A percentile compares a stretch with the other conserved stretches of the same genome.
phyloP scores from a whole-genome alignment of 64 coral and sea anemone species.

The Trachythela sp. region DNA sequence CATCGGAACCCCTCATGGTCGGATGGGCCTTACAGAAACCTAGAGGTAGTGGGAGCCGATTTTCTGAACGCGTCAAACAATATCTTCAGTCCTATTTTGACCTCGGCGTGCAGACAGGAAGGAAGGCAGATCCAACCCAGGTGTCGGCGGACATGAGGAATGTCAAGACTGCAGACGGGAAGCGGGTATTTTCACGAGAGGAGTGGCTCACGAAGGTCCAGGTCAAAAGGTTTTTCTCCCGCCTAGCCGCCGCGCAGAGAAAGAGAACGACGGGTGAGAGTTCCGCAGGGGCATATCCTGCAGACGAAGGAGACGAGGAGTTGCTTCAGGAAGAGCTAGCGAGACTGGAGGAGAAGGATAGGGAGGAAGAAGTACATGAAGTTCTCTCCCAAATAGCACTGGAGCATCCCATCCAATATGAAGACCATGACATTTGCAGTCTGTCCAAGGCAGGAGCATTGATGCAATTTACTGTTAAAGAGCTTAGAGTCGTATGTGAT shows the following conservation, averaged over 20 bases:
- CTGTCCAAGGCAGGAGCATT: slow-evolving; percentile 24
- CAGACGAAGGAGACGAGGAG: slow-evolving; percentile 6
- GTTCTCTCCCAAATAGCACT: slow-evolving; percentile 33
- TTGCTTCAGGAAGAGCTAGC: slow-evolving; percentile 3
- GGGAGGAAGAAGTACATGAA: slow-evolving; percentile 30
- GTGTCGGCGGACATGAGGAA: slow-evolving; percentile 44
- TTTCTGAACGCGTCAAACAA: slow-evolving; percentile 2
- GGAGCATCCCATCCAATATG: slow-evolving; percentile 47
- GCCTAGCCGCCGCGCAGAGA: slow-evolving; percentile 41
- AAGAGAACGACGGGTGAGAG: no score
- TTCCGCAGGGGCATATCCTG: slow-evolving; percentile 5
- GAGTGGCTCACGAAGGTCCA: slow-evolving; percentile 53
- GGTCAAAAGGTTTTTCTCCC: slow-evolving; percentile 50
- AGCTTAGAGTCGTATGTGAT: slow-evolving; percentile 33
- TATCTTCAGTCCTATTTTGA: slow-evolving; percentile 34
- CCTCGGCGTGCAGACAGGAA: slow-evolving; percentile 36
- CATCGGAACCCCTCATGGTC: no score
- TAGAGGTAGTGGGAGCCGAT: no score
- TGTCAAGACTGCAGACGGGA: slow-evolving; percentile 37
- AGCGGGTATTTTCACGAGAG: slow-evolving; percentile 47
- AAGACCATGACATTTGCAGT: slow-evolving; percentile 40
- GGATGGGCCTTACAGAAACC: no score
- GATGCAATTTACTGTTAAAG: slow-evolving; percentile 29
- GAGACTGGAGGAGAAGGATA: slow-evolving; percentile 22
- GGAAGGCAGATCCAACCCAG: slow-evolving; percentile 44